Percentiles rank a stretch among this genome's conserved stretches.
Evolutionary conservation across 2,797 vertebrate genomes (phyloP).

Genomic region (Parotocinclus haroldoi): DNA sequence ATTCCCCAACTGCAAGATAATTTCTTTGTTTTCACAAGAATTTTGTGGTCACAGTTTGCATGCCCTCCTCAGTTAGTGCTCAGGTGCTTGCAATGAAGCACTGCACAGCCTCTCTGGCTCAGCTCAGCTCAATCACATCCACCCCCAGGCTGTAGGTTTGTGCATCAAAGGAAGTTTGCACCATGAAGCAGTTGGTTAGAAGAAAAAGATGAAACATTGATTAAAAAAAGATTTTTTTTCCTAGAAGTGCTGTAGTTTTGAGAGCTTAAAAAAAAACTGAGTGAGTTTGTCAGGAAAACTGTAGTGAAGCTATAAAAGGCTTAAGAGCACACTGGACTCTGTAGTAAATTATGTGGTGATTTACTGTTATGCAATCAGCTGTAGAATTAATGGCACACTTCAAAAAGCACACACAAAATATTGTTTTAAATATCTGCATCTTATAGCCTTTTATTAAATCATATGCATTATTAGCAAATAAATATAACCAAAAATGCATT

Average conservation of each 20-base stretch:
- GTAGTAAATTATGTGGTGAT: neutral
- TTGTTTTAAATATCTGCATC: neutral
- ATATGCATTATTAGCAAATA: too few species aligned
- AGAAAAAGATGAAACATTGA: constrained; percentile 58
- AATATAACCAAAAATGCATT: too few species aligned
- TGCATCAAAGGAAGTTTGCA: constrained; percentile 61
- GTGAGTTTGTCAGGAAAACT: constrained; percentile 28
- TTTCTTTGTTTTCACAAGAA: constrained; percentile 49
- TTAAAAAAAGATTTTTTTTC: constrained; percentile 45
- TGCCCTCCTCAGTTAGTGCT: constrained; percentile 35
- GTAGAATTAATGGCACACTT: too few species aligned
- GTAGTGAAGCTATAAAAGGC: neutral
- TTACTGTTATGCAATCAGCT: too few species aligned
- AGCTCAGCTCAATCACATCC: constrained; percentile 37
- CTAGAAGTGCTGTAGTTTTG: constrained; percentile 23
- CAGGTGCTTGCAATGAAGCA: constrained; percentile 42
- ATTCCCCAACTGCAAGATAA: constrained; percentile 32
- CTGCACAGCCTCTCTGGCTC: constrained; percentile 32
- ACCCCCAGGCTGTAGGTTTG: constrained; percentile 54
- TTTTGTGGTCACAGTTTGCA: constrained; percentile 53
- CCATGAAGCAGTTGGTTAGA: constrained; percentile 39
- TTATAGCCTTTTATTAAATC: too few species aligned
- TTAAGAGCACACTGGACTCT: constrained; percentile 2
- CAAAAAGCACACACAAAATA: neutral
- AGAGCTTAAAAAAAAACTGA: constrained; percentile 37